Evolutionary conservation across 2,888 invertebrate genomes (phyloP).

Genomic region (Agrilus cyanescens): DNA sequence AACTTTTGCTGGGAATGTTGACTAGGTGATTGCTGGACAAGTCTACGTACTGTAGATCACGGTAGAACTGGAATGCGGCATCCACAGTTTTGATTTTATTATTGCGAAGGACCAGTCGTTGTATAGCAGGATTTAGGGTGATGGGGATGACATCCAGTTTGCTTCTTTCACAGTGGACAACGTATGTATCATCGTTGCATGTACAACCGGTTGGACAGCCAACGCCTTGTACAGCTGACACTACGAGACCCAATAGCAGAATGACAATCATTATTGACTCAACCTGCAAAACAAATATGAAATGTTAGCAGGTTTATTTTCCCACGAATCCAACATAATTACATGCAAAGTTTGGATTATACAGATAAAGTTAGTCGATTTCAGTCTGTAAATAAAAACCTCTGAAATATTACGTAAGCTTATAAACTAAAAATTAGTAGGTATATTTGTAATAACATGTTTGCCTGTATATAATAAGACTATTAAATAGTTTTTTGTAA

Average conservation of each 20-base stretch:
- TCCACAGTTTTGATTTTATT: conserved; percentile 83
- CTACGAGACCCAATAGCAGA: conserved; percentile 18
- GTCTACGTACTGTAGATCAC: conserved; percentile 74
- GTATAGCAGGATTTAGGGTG: conserved; percentile 81
- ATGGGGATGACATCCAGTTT: conserved; percentile 83
- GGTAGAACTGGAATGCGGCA: conserved; percentile 80
- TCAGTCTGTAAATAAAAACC: too few relatives aligned
- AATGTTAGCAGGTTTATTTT: background rate
- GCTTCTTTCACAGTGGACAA: conserved; percentile 76
- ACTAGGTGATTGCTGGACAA: conserved; percentile 75
- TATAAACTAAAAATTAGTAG: too few relatives aligned
- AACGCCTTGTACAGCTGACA: conserved; percentile 41
- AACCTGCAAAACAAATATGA: conserved; percentile 26
- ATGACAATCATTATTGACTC: conserved; percentile 18
- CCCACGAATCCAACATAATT: too few relatives aligned
- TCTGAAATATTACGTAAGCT: too few relatives aligned
- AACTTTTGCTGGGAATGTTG: conserved; percentile 68
- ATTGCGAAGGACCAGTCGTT: conserved; percentile 69
- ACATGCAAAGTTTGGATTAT: too few relatives aligned
- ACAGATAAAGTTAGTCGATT: too few relatives aligned
- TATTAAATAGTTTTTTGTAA: too few relatives aligned
- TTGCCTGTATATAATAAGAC: too few relatives aligned
- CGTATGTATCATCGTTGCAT: conserved; percentile 82
- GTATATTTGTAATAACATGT: too few relatives aligned
- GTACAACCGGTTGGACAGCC: conserved; percentile 78